Percentiles rank a stretch among this genome's conserved stretches.
Evolutionary conservation across 2,113 vertebrate genomes (phyloP).

Genomic region (Stigmatopora nigra): DNA sequence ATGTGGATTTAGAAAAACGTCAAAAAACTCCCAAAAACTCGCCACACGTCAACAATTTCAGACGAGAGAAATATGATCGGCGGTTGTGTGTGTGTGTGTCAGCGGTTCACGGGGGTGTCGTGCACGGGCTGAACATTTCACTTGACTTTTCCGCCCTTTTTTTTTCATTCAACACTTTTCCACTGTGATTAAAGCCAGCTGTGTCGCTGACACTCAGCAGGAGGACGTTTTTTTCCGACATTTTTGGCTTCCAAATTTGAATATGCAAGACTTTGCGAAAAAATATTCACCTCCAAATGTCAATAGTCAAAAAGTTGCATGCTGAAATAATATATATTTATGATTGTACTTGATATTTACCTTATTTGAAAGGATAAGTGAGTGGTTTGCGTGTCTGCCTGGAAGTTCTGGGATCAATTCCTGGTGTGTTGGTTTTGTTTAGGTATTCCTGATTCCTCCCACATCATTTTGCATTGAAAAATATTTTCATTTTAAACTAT

Average conservation of each 20-base stretch:
- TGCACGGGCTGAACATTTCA: slow-evolving; percentile 22
- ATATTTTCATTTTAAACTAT: too few relatives aligned
- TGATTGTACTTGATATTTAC: too few relatives aligned
- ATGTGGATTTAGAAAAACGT: slow-evolving; percentile 25
- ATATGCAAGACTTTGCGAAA: slow-evolving; percentile 37
- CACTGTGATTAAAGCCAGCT: slow-evolving; percentile 27
- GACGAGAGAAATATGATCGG: slow-evolving; percentile 15
- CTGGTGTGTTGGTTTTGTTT: too few relatives aligned
- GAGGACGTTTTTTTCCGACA: slow-evolving; percentile 11
- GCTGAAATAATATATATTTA: too few relatives aligned
- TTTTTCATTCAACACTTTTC: slow-evolving; percentile 19
- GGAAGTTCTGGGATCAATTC: too few relatives aligned
- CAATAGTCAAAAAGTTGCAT: too few relatives aligned
- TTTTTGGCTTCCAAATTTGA: slow-evolving; percentile 36
- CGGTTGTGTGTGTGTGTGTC: slow-evolving; percentile 33
- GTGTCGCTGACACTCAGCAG: slow-evolving; percentile 22
- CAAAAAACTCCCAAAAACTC: slow-evolving; percentile 22
- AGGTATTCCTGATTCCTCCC: too few relatives aligned
- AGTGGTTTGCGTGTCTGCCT: too few relatives aligned
- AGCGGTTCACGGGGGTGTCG: slow-evolving; percentile 55
- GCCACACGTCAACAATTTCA: slow-evolving; percentile 36
- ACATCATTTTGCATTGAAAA: too few relatives aligned
- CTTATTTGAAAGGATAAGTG: too few relatives aligned
- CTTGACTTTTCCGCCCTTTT: slow-evolving; percentile 31
- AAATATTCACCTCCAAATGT: slow-evolving; percentile 9